Base-by-base conservation (phyloP, 2,888 invertebrate species). In the Aphodius sticticus region DNA sequence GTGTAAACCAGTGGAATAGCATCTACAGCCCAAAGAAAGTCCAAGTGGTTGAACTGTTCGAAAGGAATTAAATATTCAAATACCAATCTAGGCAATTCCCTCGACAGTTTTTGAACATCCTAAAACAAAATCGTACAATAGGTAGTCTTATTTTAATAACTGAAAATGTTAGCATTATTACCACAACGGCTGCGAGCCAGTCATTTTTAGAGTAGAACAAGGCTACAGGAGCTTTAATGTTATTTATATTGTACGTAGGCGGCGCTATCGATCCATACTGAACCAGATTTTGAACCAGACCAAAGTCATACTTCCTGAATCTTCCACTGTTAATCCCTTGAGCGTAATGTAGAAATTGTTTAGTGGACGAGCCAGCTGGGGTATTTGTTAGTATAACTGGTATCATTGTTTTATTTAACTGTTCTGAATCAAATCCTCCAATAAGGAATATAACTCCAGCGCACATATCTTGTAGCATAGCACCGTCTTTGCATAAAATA, bases 341-440 rank as follows among this genome's bases (percentile, higher is more conserved):
- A 0, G 90, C 93, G 85, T 92, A 96, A 87, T 96, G 96, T 6
- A 93, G 89, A 6, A 96, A 87, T 86, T 95, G 95, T 84, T 92
- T 92, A 12, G 71, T 70, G 7, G 95, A 91, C 4, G 83, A 74
- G 36, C 83, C 83, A 16, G 83, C 83, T 9, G 83, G 84, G 35
- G 81, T 81, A 71, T 82, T 80, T 90, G 4, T 91, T 90, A 86
- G 91, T 15, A 80, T 78, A 14, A 78, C 80, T 6, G 80, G 80
- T 69, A 80, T 80, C 78, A 78, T 78, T 6, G 71, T 78, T 76
- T 87, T 84, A 84, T 92, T 91, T 53, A 91, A 88, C 86, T 93
- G 92, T 9, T 88, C 88, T 72, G 90, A 89, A 84, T 92, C 92
- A 84, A 91, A 92, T 14, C 94, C 94, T 3, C 89, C 91, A 1